Conservation (phyloP, 2,888 invertebrate species). For the Flexamia atlantica region DNA sequence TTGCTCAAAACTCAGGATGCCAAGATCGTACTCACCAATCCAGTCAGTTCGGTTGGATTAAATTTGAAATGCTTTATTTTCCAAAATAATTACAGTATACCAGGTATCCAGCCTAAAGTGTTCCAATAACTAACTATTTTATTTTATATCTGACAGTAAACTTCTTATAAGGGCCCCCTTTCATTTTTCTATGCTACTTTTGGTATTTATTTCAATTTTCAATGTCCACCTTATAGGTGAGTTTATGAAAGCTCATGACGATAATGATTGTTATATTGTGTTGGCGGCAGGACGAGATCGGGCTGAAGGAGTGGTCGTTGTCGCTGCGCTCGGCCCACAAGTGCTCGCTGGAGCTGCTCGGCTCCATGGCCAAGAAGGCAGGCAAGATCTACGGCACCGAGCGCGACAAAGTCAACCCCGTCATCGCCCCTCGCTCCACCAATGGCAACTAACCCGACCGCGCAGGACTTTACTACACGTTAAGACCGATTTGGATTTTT, state of each 20-base stretch:
- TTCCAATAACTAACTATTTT: too few relatives aligned
- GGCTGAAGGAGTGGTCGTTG: conserved; percentile 98
- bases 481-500: conserved; percentile 52
- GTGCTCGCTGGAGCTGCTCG: conserved; percentile 95
- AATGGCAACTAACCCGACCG: conserved; percentile 65
- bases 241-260: too few relatives aligned
- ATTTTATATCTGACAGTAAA: too few relatives aligned
- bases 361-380: conserved; percentile 98
- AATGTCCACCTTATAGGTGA: too few relatives aligned
- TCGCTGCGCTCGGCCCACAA: conserved; percentile 97
- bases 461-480: conserved; percentile 4
- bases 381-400: conserved; percentile 99
- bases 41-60: too few relatives aligned
- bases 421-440: conserved; percentile 64
- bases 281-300: conserved; percentile 96
- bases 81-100: too few relatives aligned
- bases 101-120: too few relatives aligned
- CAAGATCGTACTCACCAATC: conserved; percentile 97
- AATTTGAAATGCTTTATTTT: too few relatives aligned
- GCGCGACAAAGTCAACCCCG: conserved; percentile 74
- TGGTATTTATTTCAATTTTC: too few relatives aligned
- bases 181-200: too few relatives aligned
- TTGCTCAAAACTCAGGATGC: conserved; percentile 95
- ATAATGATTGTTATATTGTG: too few relatives aligned
- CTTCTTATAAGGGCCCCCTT: too few relatives aligned